Evolutionary conservation across 2,113 vertebrate species (phyloP).

Genomic region (human (Homo sapiens)): DNA sequence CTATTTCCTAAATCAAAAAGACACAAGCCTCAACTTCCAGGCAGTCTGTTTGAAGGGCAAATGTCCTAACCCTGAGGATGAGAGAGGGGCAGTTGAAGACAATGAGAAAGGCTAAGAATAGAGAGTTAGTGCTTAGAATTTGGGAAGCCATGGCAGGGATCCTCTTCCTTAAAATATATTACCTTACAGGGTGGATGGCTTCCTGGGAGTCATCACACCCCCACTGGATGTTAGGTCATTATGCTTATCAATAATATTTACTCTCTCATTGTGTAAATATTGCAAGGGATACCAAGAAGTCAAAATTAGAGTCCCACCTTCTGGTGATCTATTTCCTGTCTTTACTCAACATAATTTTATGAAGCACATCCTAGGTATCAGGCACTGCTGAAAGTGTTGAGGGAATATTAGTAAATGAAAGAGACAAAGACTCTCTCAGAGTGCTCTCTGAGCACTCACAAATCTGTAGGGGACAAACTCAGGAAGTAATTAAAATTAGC

Average conservation of each 20-base stretch:
- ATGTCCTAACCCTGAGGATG: slow-evolving; percentile 1
- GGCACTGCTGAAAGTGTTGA: not conserved
- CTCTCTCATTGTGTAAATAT: not conserved
- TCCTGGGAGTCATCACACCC: not conserved
- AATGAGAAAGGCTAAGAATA: not conserved
- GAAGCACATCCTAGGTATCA: not conserved
- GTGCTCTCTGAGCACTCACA: not conserved
- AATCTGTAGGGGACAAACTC: not conserved
- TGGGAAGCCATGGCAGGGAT: not conserved
- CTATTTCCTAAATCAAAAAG: slow-evolving; percentile 35
- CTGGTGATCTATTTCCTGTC: not conserved
- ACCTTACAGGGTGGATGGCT: not conserved
- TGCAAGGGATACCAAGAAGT: not conserved
- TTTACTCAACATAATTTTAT: not conserved
- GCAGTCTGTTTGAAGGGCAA: not conserved
- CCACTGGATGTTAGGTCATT: not conserved
- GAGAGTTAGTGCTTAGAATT: not conserved
- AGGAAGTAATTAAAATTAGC: not conserved
- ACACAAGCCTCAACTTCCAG: not conserved
- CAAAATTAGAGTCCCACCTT: not conserved
- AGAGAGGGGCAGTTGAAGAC: not conserved
- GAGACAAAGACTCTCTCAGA: not conserved
- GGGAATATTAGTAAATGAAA: not conserved
- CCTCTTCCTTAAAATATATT: not conserved
- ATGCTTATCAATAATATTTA: not conserved